phyloP scores from a whole-genome alignment of 2,888 invertebrate genomes.

The Teleiodes luculella region DNA sequence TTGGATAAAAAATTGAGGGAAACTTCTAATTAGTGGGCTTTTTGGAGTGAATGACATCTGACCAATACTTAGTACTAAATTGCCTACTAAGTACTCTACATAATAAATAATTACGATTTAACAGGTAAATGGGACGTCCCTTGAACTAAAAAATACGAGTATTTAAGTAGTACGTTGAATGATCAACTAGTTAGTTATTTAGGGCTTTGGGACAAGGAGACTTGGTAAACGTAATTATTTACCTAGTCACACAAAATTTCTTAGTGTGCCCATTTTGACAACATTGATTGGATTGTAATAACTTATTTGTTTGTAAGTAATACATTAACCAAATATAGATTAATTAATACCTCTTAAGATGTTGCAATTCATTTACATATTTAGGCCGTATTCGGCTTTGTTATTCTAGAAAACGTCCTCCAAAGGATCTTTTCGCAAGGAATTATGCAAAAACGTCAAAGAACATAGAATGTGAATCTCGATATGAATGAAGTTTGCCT shows the following conservation, averaged over 20 bases:
- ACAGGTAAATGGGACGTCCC: background rate
- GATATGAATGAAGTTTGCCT: slow-evolving; percentile 22
- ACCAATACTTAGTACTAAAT: background rate
- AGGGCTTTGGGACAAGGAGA: slow-evolving; percentile 46
- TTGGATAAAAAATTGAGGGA: background rate
- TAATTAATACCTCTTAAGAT: background rate
- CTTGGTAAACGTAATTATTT: background rate
- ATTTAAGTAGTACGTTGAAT: background rate
- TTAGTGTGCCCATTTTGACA: background rate
- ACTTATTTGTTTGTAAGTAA: no score
- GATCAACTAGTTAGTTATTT: slow-evolving; percentile 29
- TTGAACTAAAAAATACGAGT: slow-evolving; percentile 15
- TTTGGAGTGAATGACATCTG: background rate
- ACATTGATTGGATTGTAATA: no score
- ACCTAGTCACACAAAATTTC: background rate
- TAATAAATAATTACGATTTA: background rate
- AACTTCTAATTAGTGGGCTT: background rate
- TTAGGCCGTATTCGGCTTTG: no score
- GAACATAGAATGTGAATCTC: background rate
- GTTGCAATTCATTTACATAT: no score
- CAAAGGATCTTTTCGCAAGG: background rate
- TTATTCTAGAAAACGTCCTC: background rate
- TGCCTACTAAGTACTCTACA: background rate
- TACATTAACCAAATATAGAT: background rate
- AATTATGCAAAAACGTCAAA: background rate